phyloP scores from a whole-genome alignment of 2,113 vertebrate species.

The Pycnonotus jocosus region DNA sequence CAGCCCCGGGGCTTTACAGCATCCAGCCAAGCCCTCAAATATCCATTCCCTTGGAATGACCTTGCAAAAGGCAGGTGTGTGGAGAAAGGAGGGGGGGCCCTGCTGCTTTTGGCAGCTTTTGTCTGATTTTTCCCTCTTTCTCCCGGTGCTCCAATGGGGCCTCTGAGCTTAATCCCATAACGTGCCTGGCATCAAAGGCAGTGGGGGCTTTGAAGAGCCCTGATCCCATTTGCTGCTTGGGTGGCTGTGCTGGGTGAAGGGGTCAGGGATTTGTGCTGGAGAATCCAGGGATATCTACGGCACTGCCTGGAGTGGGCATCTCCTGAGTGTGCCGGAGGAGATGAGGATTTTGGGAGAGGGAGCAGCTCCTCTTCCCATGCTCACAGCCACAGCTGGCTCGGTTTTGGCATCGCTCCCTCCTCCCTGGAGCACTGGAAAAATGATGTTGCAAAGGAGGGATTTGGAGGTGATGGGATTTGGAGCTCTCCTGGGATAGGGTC shows the following conservation, averaged over 20 bases:
- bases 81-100: neutral
- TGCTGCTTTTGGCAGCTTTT: neutral
- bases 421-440: neutral
- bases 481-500: neutral
- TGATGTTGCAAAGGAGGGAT: neutral
- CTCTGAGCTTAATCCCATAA: neutral
- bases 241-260: neutral
- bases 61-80: neutral
- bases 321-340: neutral
- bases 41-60: neutral
- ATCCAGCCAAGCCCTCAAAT: neutral
- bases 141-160: neutral
- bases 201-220: neutral
- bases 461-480: neutral
- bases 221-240: slow-evolving; percentile 33
- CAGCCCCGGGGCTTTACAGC: neutral
- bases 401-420: neutral
- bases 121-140: neutral
- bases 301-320: neutral
- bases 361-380: neutral
- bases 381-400: neutral
- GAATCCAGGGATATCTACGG: rapidly evolving
- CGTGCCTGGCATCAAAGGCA: neutral
- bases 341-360: neutral
- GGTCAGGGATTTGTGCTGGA: neutral